Conservation (phyloP, 2,797 vertebrate genomes). For the Gymnopithys bicolor region DNA sequence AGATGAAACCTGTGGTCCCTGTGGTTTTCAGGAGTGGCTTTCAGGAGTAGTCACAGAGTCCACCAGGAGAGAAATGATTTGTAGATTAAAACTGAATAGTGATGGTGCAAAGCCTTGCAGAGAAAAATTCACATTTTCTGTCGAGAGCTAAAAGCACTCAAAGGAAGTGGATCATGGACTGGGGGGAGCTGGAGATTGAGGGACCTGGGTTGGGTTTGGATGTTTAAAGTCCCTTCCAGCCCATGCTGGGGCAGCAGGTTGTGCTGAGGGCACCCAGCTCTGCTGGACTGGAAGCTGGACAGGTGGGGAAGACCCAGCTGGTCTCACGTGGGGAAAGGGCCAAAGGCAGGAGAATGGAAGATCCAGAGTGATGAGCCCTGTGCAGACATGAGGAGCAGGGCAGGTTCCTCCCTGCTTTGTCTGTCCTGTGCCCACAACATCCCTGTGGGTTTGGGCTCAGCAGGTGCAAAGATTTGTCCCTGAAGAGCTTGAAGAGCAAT, state of each 20-base stretch:
- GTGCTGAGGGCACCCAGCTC: neutral
- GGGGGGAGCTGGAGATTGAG: neutral
- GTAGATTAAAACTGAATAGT: neutral
- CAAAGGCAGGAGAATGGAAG: neutral
- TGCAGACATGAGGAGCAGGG: neutral
- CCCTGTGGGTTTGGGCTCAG: neutral
- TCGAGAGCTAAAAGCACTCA: neutral
- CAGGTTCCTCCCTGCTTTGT: neutral
- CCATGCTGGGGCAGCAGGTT: neutral
- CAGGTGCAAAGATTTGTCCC: neutral
- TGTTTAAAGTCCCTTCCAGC: neutral
- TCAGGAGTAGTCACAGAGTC: neutral
- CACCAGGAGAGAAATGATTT: neutral
- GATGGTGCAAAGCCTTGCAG: neutral
- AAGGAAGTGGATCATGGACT: neutral
- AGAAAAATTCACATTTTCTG: neutral
- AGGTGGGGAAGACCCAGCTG: neutral
- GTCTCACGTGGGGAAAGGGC: neutral
- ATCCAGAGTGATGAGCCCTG: neutral
- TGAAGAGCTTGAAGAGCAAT: neutral
- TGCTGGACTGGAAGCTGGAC: neutral
- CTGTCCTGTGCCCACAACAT: fast-evolving
- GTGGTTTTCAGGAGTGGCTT: neutral
- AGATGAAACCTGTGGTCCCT: neutral
- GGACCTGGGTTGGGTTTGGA: neutral